Base-by-base conservation (phyloP, 2,797 vertebrate species). In the Silurus aristotelis region DNA sequence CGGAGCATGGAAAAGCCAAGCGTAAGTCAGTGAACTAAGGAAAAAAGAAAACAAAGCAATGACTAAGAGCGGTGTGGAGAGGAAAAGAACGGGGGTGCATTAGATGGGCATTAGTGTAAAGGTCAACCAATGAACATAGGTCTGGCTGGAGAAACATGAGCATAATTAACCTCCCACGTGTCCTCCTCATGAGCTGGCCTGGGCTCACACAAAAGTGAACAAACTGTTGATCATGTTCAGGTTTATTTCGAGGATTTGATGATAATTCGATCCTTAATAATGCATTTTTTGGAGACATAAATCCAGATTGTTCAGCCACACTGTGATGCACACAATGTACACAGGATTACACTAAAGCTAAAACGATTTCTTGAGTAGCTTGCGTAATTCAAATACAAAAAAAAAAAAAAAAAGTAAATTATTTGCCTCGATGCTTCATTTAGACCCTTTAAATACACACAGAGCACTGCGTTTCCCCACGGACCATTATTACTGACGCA, bases 61-160 rank as follows among this genome's bases (percentile, higher is more conserved):
- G 20, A 87, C 1, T 63, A 7, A 76, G 48, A 75, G 27, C 9
- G 48, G 25, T 8, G 6, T 43, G 46, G 12, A 82, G 83, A 78
- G 86, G 19, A 46, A 83, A n/a, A 56, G 22, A 38, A 25, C 48
- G 22, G 38, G 75, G 86, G 85, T 82, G 38, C 2, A 5, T 38
- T 38, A 86, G 83, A 76, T 12, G 1, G 63, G 86, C 90, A 92
- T 91, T 92, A 89, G 91, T 88, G 88, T 89, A 92, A 93, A 94
- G 93, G 93, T 93, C 89, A 90, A 89, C 89, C 89, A 90, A 86
- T 68, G 87, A 89, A 87, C 89, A 46, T 89, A 87, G 91, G 91
- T 90, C 90, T 88, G 84, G 63, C 61, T 73, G 58, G 77, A 70
- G 68, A 67, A 72, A 72, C 83, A 20, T 56, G 43, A 80, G 43